Conservation (phyloP, 2,888 invertebrate genomes). For the Chloroclysta siterata region DNA sequence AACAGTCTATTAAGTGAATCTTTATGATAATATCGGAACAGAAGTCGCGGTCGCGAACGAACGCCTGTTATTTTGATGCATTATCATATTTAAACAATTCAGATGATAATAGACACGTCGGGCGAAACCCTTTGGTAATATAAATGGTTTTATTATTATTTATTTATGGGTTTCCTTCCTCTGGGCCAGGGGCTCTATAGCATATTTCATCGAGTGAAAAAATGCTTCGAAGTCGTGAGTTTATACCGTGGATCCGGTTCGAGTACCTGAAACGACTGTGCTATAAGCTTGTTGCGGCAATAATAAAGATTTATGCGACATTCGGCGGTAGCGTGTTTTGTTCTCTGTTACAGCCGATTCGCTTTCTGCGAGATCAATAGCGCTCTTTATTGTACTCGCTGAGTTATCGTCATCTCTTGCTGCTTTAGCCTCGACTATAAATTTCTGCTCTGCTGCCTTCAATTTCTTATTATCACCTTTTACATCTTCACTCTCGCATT, state of each 20-base stretch:
- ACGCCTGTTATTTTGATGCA: constrained; percentile 83
- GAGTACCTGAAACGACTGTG: constrained; percentile 80
- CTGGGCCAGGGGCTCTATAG: constrained; percentile 76
- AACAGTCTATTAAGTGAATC: constrained; percentile 84
- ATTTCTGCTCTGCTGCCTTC: constrained; percentile 64
- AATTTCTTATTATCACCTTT: constrained; percentile 76
- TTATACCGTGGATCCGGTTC: constrained; percentile 79
- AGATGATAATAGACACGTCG: constrained; percentile 85
- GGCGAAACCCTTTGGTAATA: constrained; percentile 84
- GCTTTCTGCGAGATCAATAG: constrained; percentile 82
- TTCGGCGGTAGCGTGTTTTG: constrained; percentile 84
- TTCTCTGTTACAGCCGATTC: constrained; percentile 82
- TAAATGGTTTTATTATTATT: constrained; percentile 85
- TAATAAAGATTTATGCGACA: constrained; percentile 85
- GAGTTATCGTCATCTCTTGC: constrained; percentile 76
- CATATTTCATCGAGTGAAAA: constrained; percentile 84
- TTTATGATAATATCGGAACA: constrained; percentile 82
- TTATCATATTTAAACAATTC: constrained; percentile 86
- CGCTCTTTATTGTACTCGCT: constrained; percentile 78
- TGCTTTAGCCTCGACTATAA: constrained; percentile 71
- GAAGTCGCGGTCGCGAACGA: constrained; percentile 80
- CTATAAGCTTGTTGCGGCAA: constrained; percentile 83
- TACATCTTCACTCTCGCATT: constrained; percentile 68
- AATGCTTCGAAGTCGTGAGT: constrained; percentile 82
- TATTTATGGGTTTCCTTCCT: constrained; percentile 84